Evolutionary conservation across 2,113 vertebrate species (phyloP).

Genomic region (Microcebus griseorufus): DNA sequence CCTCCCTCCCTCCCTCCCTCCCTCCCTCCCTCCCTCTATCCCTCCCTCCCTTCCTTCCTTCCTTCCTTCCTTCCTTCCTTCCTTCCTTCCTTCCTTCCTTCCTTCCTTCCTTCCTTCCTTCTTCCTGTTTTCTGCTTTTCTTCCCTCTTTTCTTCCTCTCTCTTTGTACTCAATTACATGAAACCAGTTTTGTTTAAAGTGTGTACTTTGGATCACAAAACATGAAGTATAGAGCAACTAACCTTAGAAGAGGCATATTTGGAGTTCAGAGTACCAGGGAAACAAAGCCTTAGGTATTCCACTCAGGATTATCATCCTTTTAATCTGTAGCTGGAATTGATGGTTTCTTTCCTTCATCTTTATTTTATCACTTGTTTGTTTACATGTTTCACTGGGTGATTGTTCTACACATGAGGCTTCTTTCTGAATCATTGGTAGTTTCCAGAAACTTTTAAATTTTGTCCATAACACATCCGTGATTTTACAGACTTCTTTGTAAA

Average conservation of each 20-base stretch:
- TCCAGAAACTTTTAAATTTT: background rate
- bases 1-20: no score
- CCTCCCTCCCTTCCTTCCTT: accelerated
- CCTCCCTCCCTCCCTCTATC: accelerated
- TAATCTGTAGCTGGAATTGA: background rate
- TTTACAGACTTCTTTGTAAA: background rate
- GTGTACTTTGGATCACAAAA: background rate
- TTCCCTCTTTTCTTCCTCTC: accelerated
- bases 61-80: background rate
- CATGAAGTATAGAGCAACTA: background rate
- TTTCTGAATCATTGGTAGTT: background rate
- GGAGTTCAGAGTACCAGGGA: background rate
- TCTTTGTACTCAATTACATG: background rate
- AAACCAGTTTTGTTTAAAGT: background rate
- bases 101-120: background rate
- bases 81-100: no score
- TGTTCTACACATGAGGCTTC: background rate
- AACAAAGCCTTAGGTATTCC: background rate
- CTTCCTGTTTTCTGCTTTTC: accelerated
- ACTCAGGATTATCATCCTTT: background rate
- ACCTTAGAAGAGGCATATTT: background rate
- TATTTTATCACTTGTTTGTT: background rate
- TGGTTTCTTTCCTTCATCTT: background rate
- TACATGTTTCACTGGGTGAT: background rate
- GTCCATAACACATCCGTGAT: background rate